Base-by-base conservation (phyloP, 2,888 invertebrate species). In the Adelognathus sp. region DNA sequence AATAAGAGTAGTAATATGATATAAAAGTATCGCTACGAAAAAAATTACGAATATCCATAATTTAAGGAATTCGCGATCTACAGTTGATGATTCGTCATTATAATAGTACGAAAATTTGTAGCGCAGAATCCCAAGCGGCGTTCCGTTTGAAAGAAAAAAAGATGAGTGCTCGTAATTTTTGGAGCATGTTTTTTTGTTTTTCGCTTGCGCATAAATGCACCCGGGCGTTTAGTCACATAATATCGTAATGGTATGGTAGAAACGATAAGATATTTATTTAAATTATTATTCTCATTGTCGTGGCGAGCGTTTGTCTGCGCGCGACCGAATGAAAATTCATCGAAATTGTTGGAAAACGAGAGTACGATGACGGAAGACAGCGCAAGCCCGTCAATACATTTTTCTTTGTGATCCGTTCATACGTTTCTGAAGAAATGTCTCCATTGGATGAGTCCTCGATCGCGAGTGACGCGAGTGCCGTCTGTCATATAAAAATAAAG, bases 391-490 rank as follows among this genome's bases (percentile, higher is more conserved):
- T 52, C 24, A 58, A 39, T 44, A 24, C 24, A 41, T 60, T 58
- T 64, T 44, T 80, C 16, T n/a, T n/a, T 70, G 60, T 71, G 61
- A 71, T 82, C 77, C 64, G 81, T 86, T 87, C 84, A 81, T 84
- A 85, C 82, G 77, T 86, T 87, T 87, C 70, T 83, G 84, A 83
- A 80, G 64, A 44, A 73, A 44, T 54, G 58, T 74, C 66, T 52
- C 61, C 18, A 66, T 70, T 33, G 54, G 56, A 61, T 31, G 60
- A 27, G 54, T 66, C 16, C 27, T 61, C 66, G 61, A 52, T 50
- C 31, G 31, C 24, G 60, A 78, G 14, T 63, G 64, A 54, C 56
- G 21, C 24, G 67, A 79, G 66, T 56, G 66, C 29, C 54, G 70
- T 71, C 54, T 56, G 66, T 79, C 58, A 46, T 63, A 50, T 64